These are phyloP conservation scores for Crotalus adamanteus DNA, from an alignment of 2,797 vertebrate genomes.

Conservation along the genomic window DNA sequence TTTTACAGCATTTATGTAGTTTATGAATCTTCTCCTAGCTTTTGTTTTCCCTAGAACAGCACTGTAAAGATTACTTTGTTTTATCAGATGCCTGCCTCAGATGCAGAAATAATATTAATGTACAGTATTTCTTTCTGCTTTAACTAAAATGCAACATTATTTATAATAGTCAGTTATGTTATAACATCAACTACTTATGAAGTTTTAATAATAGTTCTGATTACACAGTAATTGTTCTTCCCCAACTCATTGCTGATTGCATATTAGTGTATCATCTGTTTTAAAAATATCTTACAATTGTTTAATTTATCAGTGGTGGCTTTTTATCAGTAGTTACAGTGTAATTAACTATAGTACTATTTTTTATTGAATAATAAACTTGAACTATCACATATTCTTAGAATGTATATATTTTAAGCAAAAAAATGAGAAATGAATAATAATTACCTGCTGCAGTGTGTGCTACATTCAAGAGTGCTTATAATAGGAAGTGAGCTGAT, in stretches of 20 bases:
- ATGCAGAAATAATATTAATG: neutral
- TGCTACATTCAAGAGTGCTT: neutral
- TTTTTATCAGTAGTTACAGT: neutral
- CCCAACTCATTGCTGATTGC: neutral
- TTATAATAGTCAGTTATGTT: neutral
- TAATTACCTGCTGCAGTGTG: slow-evolving; percentile 5
- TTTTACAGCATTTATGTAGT: neutral
- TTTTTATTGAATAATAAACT: neutral
- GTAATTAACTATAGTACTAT: neutral
- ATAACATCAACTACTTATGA: neutral
- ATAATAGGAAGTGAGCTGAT: neutral
- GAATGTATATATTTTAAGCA: neutral
- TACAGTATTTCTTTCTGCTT: neutral
- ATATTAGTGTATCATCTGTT: neutral
- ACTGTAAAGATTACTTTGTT: neutral
- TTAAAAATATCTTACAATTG: neutral
- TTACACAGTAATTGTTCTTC: neutral
- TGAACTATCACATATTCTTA: neutral
- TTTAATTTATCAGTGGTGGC: neutral
- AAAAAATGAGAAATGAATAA: neutral
- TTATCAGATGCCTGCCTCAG: neutral
- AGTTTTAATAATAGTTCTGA: neutral
- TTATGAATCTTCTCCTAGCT: neutral
- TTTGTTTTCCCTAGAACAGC: neutral
- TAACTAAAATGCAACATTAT: neutral